Conservation (phyloP, 1,140 invertebrate species). For the Atopsyche davidsoni region DNA sequence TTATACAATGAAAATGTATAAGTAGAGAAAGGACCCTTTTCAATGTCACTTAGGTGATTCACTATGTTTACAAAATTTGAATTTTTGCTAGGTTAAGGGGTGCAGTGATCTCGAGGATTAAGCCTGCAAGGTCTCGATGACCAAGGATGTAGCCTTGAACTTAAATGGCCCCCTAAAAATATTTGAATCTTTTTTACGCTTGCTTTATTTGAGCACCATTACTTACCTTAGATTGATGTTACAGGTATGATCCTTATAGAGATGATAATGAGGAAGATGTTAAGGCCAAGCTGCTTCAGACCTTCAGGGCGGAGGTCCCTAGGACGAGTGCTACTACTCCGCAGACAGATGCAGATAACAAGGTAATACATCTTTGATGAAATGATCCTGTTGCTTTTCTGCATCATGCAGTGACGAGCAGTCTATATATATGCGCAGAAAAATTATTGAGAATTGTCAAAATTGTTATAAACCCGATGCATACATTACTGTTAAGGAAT, state of each 20-base stretch:
- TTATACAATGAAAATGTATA: background rate
- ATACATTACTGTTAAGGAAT: too few relatives aligned
- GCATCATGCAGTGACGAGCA: background rate
- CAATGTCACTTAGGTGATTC: too few relatives aligned
- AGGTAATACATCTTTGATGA: background rate
- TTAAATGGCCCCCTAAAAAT: too few relatives aligned
- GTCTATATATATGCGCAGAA: background rate
- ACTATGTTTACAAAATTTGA: too few relatives aligned
- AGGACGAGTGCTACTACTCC: background rate
- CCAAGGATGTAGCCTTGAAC: too few relatives aligned
- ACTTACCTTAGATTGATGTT: slow-evolving; percentile 1
- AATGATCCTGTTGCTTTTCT: background rate
- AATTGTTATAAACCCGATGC: too few relatives aligned
- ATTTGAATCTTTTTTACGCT: too few relatives aligned
- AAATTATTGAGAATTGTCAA: background rate
- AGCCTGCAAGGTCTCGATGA: too few relatives aligned
- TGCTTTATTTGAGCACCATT: too few relatives aligned
- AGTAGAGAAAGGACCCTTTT: too few relatives aligned
- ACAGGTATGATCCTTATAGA: slow-evolving; percentile 18
- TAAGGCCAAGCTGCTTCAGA: slow-evolving; percentile 13
- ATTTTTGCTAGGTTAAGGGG: too few relatives aligned
- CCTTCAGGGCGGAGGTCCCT: background rate
- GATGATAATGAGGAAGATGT: slow-evolving; percentile 6
- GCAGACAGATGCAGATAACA: background rate
- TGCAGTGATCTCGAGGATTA: too few relatives aligned